These are phyloP conservation scores for Drosophila ezoana DNA, from an alignment of 2,888 invertebrate genomes.

Conservation along the genomic window DNA sequence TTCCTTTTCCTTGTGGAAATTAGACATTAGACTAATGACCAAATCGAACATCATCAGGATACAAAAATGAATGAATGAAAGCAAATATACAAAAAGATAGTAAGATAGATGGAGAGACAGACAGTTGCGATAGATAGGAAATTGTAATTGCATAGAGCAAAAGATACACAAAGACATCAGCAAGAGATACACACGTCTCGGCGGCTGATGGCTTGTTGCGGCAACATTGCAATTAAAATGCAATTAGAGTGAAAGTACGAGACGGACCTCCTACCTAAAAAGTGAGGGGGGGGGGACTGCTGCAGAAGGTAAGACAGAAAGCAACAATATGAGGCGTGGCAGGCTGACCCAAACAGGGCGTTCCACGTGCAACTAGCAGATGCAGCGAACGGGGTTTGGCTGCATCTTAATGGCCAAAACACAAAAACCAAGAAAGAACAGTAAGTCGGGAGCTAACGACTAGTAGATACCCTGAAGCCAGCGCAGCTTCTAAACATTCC, in stretches of 20 bases:
- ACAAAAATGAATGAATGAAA: conserved; percentile 8
- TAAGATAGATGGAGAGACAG: neutral
- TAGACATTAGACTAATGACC: conserved; percentile 40
- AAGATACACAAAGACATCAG: conserved; percentile 12
- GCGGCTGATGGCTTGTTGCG: conserved; percentile 18
- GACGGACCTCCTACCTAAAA: neutral
- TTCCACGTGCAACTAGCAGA: conserved; percentile 8
- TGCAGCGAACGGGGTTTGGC: neutral
- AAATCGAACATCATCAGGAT: conserved; percentile 53
- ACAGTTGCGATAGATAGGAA: conserved; percentile 11
- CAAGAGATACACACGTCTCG: conserved; percentile 10
- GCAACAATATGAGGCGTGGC: conserved; percentile 10
- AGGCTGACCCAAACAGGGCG: conserved; percentile 3
- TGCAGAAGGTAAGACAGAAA: neutral
- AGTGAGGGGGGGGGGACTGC: too few species aligned
- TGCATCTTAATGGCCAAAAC: conserved; percentile 3
- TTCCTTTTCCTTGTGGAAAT: conserved; percentile 1
- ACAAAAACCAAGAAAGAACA: too few species aligned
- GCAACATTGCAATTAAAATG: conserved; percentile 72
- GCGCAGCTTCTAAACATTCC: too few species aligned
- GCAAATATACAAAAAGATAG: neutral
- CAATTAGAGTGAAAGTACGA: conserved; percentile 65
- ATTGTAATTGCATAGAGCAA: conserved; percentile 29
- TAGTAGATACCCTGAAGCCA: too few species aligned
- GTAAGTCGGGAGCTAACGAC: too few species aligned